These are phyloP conservation scores for Engystomops pustulosus DNA, from an alignment of 2,113 vertebrate genomes.

Conservation along the genomic window DNA sequence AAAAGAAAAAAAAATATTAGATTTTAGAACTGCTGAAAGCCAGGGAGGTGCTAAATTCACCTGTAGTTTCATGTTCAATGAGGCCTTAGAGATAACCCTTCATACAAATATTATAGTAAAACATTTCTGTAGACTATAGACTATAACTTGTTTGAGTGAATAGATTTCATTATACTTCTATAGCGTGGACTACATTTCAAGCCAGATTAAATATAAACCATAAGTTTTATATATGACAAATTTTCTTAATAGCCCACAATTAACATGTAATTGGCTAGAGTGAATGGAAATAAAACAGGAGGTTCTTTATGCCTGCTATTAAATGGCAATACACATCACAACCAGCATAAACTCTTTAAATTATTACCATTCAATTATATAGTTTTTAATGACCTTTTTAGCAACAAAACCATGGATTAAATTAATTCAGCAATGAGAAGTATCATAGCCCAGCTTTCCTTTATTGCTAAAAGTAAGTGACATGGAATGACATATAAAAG, in stretches of 20 bases:
- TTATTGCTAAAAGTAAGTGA: slow-evolving; percentile 9
- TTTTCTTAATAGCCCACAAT: slow-evolving; percentile 21
- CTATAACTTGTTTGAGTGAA: not conserved
- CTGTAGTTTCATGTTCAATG: too few relatives aligned
- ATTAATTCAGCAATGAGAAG: not conserved
- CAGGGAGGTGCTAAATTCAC: too few relatives aligned
- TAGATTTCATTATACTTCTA: not conserved
- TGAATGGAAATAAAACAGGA: slow-evolving; percentile 23
- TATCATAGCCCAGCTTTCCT: not conserved
- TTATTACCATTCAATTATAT: slow-evolving; percentile 41
- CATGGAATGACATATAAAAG: slow-evolving; percentile 20
- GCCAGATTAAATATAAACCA: slow-evolving; percentile 11
- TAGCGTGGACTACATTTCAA: slow-evolving; percentile 7
- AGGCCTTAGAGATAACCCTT: not conserved
- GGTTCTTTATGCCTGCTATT: slow-evolving; percentile 26
- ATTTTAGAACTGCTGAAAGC: too few relatives aligned
- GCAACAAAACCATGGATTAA: not conserved
- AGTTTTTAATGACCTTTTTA: slow-evolving; percentile 6
- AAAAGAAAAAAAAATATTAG: too few relatives aligned
- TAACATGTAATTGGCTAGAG: slow-evolving; percentile 22
- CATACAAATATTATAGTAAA: not conserved
- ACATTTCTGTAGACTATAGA: too few relatives aligned
- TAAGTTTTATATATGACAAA: slow-evolving; percentile 19
- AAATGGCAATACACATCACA: slow-evolving; percentile 19
- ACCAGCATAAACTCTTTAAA: slow-evolving; percentile 8